phyloP scores from a whole-genome alignment of 2,888 invertebrate species.

The Orthosia gracilis region DNA sequence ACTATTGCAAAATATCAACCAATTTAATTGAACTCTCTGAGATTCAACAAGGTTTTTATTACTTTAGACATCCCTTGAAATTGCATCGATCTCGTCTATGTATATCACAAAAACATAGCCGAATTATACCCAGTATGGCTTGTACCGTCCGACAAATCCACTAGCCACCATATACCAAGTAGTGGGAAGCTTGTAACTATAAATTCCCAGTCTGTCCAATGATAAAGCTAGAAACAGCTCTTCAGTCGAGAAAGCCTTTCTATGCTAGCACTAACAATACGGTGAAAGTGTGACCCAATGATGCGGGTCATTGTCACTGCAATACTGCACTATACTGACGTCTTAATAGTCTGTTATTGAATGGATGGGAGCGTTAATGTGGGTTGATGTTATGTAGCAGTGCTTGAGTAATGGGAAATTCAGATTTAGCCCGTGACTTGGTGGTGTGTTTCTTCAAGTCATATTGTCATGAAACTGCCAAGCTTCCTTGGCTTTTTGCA shows the following conservation, averaged over 20 bases:
- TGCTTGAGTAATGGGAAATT: not conserved
- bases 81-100: not conserved
- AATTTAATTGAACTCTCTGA: too few relatives aligned
- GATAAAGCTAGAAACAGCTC: constrained; percentile 28
- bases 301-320: constrained; percentile 39
- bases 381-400: not conserved
- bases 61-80: not conserved
- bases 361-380: constrained; percentile 4
- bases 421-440: not conserved
- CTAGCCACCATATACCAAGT: not conserved
- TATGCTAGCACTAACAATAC: constrained; percentile 34
- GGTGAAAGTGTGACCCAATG: constrained; percentile 52
- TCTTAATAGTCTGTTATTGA: not conserved
- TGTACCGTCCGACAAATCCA: not conserved
- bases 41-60: not conserved
- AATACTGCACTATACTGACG: constrained; percentile 25
- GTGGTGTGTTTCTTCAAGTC: not conserved
- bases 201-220: constrained; percentile 11
- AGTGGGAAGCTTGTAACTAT: not conserved
- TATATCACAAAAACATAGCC: not conserved
- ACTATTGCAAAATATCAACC: not conserved
- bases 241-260: constrained; percentile 51
- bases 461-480: not conserved
- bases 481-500: not conserved
- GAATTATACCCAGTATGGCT: not conserved